Evolutionary conservation across 2,888 invertebrate genomes (phyloP).

Genomic region (Idaea aversata): DNA sequence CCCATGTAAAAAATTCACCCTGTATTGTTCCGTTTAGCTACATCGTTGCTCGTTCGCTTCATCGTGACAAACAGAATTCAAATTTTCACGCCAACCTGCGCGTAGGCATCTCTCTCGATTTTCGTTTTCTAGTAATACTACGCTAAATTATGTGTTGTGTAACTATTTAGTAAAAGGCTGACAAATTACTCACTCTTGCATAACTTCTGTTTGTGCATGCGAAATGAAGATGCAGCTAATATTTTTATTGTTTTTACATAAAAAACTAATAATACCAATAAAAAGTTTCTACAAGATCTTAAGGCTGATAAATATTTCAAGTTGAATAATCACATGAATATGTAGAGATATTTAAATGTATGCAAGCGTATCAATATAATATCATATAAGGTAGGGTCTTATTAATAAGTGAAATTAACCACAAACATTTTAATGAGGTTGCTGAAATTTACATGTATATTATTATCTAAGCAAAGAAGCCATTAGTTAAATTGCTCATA

Average conservation of each 20-base stretch:
- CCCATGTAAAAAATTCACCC: slow-evolving; percentile 10
- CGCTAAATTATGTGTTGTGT: slow-evolving; percentile 49
- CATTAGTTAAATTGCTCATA: too few relatives aligned
- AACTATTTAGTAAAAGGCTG: slow-evolving; percentile 42
- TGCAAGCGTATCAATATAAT: neutral
- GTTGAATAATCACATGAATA: neutral
- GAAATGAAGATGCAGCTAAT: slow-evolving; percentile 16
- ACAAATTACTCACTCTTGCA: slow-evolving; percentile 27
- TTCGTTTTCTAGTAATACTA: slow-evolving; percentile 54
- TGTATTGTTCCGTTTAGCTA: neutral
- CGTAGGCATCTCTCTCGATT: slow-evolving; percentile 50
- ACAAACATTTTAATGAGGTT: too few relatives aligned
- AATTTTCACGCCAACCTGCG: slow-evolving; percentile 59
- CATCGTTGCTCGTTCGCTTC: slow-evolving; percentile 30
- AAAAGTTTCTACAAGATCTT: neutral
- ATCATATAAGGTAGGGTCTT: slow-evolving; percentile 11
- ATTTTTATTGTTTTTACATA: slow-evolving; percentile 2
- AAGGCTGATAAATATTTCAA: neutral
- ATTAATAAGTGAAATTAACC: neutral
- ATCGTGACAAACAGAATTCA: slow-evolving; percentile 51
- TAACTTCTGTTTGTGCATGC: slow-evolving; percentile 19
- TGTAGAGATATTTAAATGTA: neutral
- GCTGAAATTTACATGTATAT: too few relatives aligned
- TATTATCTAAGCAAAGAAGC: too few relatives aligned
- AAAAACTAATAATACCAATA: neutral